Percentiles rank a stretch among this genome's conserved stretches.
These are phyloP conservation scores for Glaucidium brasilianum DNA, from an alignment of 2,113 vertebrate species.

Conservation along the genomic window DNA sequence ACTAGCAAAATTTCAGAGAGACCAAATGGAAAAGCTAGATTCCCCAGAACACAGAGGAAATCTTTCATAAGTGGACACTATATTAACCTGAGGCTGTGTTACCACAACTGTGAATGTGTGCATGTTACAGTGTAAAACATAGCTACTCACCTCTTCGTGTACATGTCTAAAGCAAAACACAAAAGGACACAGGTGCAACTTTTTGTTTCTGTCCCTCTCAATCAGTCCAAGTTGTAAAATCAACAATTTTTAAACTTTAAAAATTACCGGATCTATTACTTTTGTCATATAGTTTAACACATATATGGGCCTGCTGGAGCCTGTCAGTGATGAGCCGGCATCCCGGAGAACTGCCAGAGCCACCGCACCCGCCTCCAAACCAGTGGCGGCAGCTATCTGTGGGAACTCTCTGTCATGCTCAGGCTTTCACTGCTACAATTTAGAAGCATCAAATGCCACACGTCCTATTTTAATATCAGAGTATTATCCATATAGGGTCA, in stretches of 20 bases:
- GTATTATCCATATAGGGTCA: background rate
- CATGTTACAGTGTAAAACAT: background rate
- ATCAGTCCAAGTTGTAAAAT: background rate
- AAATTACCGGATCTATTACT: background rate
- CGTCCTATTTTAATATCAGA: background rate
- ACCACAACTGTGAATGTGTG: rapidly evolving
- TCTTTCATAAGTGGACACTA: rapidly evolving
- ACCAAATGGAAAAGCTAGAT: background rate
- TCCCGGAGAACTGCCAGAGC: too few species aligned
- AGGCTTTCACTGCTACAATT: background rate
- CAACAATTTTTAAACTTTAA: background rate
- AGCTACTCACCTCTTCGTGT: background rate
- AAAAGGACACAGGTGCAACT: background rate
- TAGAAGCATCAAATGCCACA: background rate
- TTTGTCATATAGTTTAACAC: background rate
- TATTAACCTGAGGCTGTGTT: background rate
- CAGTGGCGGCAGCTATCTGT: rapidly evolving
- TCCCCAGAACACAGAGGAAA: background rate
- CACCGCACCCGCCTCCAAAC: rapidly evolving
- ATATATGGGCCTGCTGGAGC: rapidly evolving
- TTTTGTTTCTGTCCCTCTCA: background rate
- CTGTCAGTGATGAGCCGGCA: rapidly evolving
- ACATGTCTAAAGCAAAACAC: background rate
- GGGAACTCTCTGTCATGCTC: background rate
- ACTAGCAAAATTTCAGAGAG: background rate